Percentiles rank a stretch among this genome's conserved stretches.
phyloP scores from a whole-genome alignment of 2,888 invertebrate species.

The Neuroscelio doddi region DNA sequence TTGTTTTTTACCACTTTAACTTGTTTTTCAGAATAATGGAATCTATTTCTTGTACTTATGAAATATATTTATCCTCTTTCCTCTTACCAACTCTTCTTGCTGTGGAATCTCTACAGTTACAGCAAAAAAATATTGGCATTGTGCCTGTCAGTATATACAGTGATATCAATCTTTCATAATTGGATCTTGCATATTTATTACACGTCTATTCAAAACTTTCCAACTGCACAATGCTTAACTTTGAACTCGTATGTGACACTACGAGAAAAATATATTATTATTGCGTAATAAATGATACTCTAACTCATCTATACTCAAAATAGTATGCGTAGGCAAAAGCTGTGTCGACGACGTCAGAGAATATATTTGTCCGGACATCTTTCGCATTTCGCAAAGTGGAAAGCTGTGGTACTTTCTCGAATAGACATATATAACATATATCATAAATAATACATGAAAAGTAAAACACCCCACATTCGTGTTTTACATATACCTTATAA shows the following conservation, averaged over 20 bases:
- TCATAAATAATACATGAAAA: neutral
- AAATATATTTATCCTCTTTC: neutral
- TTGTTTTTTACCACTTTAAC: too few relatives aligned
- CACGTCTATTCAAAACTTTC: neutral
- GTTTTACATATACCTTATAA: too few relatives aligned
- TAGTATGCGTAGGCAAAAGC: constrained; percentile 59
- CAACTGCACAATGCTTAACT: neutral
- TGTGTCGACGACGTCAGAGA: constrained; percentile 34
- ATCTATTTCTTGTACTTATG: neutral
- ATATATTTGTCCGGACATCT: constrained; percentile 41
- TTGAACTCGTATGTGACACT: neutral
- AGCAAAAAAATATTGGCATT: neutral
- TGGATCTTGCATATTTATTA: constrained; percentile 4
- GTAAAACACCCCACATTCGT: neutral
- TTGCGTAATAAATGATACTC: constrained; percentile 35
- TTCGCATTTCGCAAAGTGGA: constrained; percentile 32
- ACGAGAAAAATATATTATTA: constrained; percentile 3
- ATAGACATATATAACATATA: neutral
- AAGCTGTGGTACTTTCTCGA: constrained; percentile 28
- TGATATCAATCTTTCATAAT: neutral
- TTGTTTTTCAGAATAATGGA: neutral
- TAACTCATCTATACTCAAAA: constrained; percentile 55
- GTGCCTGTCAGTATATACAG: neutral
- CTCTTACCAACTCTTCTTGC: neutral
- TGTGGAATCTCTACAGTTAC: neutral